A percentile compares a stretch with the other conserved stretches of the same genome.
Evolutionary conservation across 2,113 vertebrate species (phyloP).

Genomic region (Pteronura brasiliensis): DNA sequence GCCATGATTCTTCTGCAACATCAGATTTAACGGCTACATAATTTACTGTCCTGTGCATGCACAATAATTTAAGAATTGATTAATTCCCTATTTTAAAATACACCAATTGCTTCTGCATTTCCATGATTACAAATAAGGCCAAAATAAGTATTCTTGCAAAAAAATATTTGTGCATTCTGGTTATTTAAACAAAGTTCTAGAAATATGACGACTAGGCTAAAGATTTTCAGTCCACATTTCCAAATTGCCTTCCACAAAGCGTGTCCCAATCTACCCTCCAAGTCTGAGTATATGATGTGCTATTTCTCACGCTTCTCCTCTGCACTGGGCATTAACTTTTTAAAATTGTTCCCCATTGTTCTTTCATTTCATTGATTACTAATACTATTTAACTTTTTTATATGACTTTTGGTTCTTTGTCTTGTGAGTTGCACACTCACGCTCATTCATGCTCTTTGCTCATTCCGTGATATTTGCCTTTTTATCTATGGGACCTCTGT

Average conservation of each 20-base stretch:
- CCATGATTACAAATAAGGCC: neutral
- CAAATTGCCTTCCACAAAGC: neutral
- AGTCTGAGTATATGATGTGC: neutral
- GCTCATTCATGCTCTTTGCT: neutral
- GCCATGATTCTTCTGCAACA: neutral
- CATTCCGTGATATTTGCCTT: neutral
- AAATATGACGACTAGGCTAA: neutral
- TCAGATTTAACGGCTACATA: neutral
- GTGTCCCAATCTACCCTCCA: neutral
- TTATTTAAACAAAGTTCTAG: conserved; percentile 29
- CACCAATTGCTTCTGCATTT: neutral
- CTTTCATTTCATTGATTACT: conserved; percentile 17
- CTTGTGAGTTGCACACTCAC: neutral
- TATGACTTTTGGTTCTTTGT: neutral
- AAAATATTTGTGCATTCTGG: neutral
- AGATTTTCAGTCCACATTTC: neutral
- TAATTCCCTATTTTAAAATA: neutral
- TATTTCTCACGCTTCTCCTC: neutral
- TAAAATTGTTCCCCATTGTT: neutral
- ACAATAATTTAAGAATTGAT: neutral
- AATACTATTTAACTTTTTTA: neutral
- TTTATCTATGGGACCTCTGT: conserved; percentile 10
- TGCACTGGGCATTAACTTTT: neutral
- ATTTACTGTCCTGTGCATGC: neutral
- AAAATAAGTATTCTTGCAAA: conserved; percentile 2